These are phyloP conservation scores for Macropodus opercularis DNA, from an alignment of 2,797 vertebrate species.

Conservation along the genomic window DNA sequence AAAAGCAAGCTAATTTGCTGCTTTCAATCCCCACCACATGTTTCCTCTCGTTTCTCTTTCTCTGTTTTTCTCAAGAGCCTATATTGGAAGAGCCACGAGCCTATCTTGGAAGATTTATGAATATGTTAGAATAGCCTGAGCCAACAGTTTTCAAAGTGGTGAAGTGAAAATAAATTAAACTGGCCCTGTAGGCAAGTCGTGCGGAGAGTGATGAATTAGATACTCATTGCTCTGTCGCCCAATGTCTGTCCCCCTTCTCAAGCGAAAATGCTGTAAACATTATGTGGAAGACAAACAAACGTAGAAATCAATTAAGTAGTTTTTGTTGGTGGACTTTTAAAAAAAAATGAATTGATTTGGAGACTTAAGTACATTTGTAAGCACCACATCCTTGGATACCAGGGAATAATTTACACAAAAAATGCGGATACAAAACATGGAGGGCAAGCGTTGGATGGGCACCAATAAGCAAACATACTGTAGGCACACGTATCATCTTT, in stretches of 20 bases:
- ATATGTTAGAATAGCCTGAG: slow-evolving; percentile 87
- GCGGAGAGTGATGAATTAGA: slow-evolving; percentile 84
- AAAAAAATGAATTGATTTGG: slow-evolving; percentile 67
- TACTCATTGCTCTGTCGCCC: slow-evolving; percentile 78
- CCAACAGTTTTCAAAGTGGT: slow-evolving; percentile 86
- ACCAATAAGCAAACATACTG: slow-evolving; percentile 30
- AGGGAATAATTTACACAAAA: slow-evolving; percentile 41
- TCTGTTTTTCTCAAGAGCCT: slow-evolving; percentile 70
- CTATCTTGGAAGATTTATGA: slow-evolving; percentile 85
- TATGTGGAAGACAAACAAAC: slow-evolving; percentile 67
- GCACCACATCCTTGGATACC: slow-evolving; percentile 43
- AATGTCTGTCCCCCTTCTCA: slow-evolving; percentile 66
- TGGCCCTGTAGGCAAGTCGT: slow-evolving; percentile 82
- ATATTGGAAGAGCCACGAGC: slow-evolving; percentile 79
- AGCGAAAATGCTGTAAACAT: slow-evolving; percentile 65
- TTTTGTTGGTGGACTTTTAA: slow-evolving; percentile 63
- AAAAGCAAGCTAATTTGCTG: slow-evolving; percentile 75
- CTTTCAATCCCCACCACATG: slow-evolving; percentile 48
- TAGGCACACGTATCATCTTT: slow-evolving; percentile 19
- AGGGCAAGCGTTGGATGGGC: slow-evolving; percentile 53
- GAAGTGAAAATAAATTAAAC: slow-evolving; percentile 87
- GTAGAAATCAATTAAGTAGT: slow-evolving; percentile 74
- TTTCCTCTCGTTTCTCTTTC: slow-evolving; percentile 50
- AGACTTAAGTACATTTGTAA: slow-evolving; percentile 55
- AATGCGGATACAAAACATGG: slow-evolving; percentile 37